These are phyloP conservation scores for Poliocrania exsul DNA, from an alignment of 2,797 vertebrate genomes.

Conservation along the genomic window DNA sequence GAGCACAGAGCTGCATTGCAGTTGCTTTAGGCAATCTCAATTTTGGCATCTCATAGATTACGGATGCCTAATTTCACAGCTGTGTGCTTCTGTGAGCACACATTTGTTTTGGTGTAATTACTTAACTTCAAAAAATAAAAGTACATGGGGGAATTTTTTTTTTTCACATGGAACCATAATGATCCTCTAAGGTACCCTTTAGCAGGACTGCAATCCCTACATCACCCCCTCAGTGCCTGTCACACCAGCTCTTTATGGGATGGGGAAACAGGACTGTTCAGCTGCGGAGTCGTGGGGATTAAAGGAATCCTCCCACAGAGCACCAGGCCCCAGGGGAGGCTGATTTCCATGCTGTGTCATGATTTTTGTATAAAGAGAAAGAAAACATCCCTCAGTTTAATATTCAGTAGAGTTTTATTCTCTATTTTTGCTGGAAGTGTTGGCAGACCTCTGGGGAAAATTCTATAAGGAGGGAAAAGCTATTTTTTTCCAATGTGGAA, in stretches of 20 bases:
- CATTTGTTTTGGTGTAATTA: not conserved
- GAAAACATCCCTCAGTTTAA: not conserved
- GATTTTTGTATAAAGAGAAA: not conserved
- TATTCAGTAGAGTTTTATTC: not conserved
- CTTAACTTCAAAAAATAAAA: not conserved
- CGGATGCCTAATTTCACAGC: not conserved
- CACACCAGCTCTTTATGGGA: not conserved
- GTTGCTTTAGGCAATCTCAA: not conserved
- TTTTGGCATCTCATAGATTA: not conserved
- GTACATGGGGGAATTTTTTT: not conserved
- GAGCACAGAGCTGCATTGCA: not conserved
- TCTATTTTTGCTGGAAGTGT: not conserved
- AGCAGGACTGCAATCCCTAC: not conserved
- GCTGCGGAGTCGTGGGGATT: accelerated
- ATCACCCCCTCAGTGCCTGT: not conserved
- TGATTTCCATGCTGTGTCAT: not conserved
- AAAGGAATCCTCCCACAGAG: not conserved
- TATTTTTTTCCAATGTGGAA: not conserved
- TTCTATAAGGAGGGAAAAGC: not conserved
- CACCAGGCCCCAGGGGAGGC: not conserved
- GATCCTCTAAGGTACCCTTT: not conserved
- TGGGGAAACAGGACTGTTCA: not conserved
- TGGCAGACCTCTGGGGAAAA: not conserved
- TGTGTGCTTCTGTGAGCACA: not conserved
- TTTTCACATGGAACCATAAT: not conserved